Evolutionary conservation across 2,888 invertebrate species (phyloP), one percentile per base, ranked within the genome.

Genomic region (Hypselothyrea guttata): DNA sequence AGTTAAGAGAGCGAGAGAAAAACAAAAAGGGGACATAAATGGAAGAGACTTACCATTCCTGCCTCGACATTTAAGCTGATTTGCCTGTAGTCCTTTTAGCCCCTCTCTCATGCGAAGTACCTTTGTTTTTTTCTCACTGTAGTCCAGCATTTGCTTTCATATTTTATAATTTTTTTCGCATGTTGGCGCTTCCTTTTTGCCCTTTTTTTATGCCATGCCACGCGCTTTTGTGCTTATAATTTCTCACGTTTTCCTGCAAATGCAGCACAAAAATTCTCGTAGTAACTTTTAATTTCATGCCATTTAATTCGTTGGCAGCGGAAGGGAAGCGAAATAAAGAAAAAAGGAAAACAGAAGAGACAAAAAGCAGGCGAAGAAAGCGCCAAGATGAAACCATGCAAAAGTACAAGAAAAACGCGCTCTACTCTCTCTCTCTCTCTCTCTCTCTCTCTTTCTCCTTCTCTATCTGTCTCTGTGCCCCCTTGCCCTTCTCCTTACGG

Each of bases 281-380:
- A 66, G 78, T 84, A 86, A 82, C 86, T 84, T 85, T 84, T 84
- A 86, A 84, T 84, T 84, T 84, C 86, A 84, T 84, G 86, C 83
- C 83, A 84, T 86, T 84, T 84, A 84, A 86, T 86, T 83, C 86
- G 85, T 74, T 78, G 84, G 73, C 81, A 82, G 84, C 84, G 81
- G 84, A 86, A 84, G 45, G 64, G 45, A 71, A 52, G 31, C 27
- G 58, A 44, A 58, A 73, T 54, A 59, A 56, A 47, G 41, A 57
- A 59, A 56, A 47, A 44, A 57, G 48, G 13, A 9, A 8, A 40
- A 27, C 9, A 7, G 12, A 37, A 5, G 53, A 22, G 11, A 18
- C 1, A 28, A 28, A 63, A 56, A 45, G 42, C 55, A 40, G 28
- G 13, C 28, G 27, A 55, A 70, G 68, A 68, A 54, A 58, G 52